Percentiles rank a stretch among this genome's conserved stretches.
phyloP scores from a whole-genome alignment of 2,888 invertebrate species.

The Asteroscopus sphinx region DNA sequence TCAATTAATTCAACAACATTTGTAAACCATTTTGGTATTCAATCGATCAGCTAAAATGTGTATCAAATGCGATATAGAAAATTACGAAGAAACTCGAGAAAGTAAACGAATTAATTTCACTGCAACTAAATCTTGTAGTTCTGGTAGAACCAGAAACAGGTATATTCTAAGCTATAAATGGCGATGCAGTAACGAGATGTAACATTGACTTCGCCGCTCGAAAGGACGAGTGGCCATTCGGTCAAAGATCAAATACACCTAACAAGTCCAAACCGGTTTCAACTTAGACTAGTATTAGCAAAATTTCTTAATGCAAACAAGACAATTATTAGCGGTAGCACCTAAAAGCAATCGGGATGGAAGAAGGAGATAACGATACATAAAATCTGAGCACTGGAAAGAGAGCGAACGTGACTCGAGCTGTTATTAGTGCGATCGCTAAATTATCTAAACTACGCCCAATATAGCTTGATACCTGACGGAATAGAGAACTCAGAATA shows the following conservation, averaged over 20 bases:
- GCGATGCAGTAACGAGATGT: constrained; percentile 13
- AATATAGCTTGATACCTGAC: too few relatives aligned
- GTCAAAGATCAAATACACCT: constrained; percentile 48
- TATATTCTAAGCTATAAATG: constrained; percentile 9
- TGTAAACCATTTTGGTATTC: background rate
- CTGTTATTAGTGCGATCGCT: too few relatives aligned
- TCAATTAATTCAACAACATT: background rate
- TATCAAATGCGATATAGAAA: background rate
- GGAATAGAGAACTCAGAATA: background rate
- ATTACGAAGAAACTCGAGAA: constrained; percentile 16
- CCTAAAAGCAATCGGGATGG: background rate
- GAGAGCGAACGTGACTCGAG: too few relatives aligned
- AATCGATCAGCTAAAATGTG: background rate
- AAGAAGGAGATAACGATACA: too few relatives aligned
- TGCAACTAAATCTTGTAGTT: constrained; percentile 4
- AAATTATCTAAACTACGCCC: too few relatives aligned
- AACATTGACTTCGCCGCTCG: constrained; percentile 24
- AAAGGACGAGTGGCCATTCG: constrained; percentile 30
- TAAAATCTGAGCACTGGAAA: too few relatives aligned
- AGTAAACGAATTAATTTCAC: constrained; percentile 20
- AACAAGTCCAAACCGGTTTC: constrained; percentile 48
- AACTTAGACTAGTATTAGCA: constrained; percentile 15
- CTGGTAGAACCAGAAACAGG: constrained; percentile 4
- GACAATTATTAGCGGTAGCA: constrained; percentile 20
- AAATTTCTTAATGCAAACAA: constrained; percentile 30